Percentiles rank a stretch among this genome's conserved stretches.
These are phyloP conservation scores for Nomada lathburiana DNA, from an alignment of 2,888 invertebrate genomes.

Conservation along the genomic window DNA sequence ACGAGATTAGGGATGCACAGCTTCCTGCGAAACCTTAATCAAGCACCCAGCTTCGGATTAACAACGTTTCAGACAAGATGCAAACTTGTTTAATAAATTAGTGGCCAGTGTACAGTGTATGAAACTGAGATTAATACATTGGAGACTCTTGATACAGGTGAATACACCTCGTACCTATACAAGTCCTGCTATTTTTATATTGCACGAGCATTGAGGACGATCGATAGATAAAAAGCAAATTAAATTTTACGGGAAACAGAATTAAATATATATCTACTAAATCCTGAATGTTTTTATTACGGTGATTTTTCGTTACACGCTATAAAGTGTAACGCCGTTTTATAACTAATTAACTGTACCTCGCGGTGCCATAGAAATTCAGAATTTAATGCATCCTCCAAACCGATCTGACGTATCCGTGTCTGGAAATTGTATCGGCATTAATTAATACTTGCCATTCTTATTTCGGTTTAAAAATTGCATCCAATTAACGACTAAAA, in stretches of 20 bases:
- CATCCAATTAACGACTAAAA: slow-evolving; percentile 16
- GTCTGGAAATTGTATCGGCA: background rate
- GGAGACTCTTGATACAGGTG: background rate
- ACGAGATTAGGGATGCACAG: slow-evolving; percentile 45
- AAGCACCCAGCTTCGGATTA: slow-evolving; percentile 26
- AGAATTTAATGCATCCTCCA: background rate
- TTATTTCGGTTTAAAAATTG: slow-evolving; percentile 33
- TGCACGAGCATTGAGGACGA: too few species aligned
- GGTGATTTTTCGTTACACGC: too few species aligned
- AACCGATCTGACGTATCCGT: background rate
- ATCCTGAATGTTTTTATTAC: too few species aligned
- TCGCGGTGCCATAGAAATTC: background rate
- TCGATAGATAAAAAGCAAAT: too few species aligned
- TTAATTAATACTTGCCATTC: slow-evolving; percentile 23
- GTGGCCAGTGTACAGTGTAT: background rate
- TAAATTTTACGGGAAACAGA: too few species aligned
- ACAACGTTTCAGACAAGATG: slow-evolving; percentile 16
- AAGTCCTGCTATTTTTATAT: too few species aligned
- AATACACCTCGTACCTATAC: background rate
- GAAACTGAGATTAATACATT: background rate
- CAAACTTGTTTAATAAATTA: slow-evolving; percentile 11
- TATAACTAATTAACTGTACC: background rate
- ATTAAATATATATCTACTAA: too few species aligned
- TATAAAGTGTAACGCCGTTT: background rate
- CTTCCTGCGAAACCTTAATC: slow-evolving; percentile 34